Evolutionary conservation across 2,113 vertebrate species (phyloP).

Genomic region (Carassius auratus): DNA sequence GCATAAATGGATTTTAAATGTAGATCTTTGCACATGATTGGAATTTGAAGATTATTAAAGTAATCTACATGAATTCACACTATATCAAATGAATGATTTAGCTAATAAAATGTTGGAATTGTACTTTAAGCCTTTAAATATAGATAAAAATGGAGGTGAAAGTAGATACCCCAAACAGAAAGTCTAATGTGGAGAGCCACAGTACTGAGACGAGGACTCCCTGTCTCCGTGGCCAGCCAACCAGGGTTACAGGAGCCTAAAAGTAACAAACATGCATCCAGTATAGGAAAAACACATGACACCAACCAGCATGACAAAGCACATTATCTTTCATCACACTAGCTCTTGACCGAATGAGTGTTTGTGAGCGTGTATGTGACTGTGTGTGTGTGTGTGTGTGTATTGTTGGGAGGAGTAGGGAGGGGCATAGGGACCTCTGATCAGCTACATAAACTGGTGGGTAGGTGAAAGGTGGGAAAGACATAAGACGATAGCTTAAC

Average conservation of each 20-base stretch:
- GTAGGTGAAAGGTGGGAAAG: slow-evolving; percentile 31
- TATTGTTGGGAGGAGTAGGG: neutral
- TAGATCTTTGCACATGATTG: neutral
- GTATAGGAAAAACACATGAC: slow-evolving; percentile 52
- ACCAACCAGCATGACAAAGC: slow-evolving; percentile 47
- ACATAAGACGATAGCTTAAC: slow-evolving; percentile 29
- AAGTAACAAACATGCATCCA: slow-evolving; percentile 53
- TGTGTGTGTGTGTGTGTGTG: neutral
- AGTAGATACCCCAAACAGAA: slow-evolving; percentile 38
- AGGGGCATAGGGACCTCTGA: neutral
- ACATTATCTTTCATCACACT: slow-evolving; percentile 44
- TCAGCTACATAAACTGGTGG: slow-evolving; percentile 40
- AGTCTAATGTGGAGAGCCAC: slow-evolving; percentile 43
- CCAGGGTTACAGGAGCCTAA: slow-evolving; percentile 52
- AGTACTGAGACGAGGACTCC: slow-evolving; percentile 40
- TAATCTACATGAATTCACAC: neutral
- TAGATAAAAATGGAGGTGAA: slow-evolving; percentile 20
- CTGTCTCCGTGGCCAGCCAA: slow-evolving; percentile 47
- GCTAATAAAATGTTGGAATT: slow-evolving; percentile 21
- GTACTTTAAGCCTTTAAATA: slow-evolving; percentile 32
- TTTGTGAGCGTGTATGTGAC: slow-evolving; percentile 10
- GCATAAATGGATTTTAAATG: neutral
- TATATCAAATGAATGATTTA: neutral
- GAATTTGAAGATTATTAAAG: neutral
- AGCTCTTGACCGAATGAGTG: slow-evolving; percentile 25